Evolutionary conservation across 1,140 invertebrate species (phyloP).

Genomic region (Drosophila melanica): DNA sequence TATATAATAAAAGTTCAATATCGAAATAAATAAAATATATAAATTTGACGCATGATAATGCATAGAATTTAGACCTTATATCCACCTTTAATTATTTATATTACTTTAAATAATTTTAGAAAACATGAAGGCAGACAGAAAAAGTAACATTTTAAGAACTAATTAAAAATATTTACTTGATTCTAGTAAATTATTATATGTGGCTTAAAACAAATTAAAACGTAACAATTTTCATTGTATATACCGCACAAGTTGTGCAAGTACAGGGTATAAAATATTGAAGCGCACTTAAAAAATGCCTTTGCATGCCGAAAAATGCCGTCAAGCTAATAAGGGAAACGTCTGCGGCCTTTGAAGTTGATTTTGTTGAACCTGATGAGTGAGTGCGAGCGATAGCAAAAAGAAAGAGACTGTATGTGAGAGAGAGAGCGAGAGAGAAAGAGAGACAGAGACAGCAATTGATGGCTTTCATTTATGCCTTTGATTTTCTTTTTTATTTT

Average conservation of each 20-base stretch:
- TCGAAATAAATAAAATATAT: neutral
- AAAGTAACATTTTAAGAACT: no score
- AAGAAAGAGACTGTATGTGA: neutral
- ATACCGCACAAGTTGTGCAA: slow-evolving; percentile 8
- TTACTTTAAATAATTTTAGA: no score
- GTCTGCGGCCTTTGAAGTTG: slow-evolving; percentile 68
- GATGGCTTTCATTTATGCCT: slow-evolving; percentile 31
- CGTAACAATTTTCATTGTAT: no score
- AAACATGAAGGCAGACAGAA: no score
- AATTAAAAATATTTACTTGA: no score
- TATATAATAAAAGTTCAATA: no score
- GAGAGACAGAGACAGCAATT: slow-evolving; percentile 9
- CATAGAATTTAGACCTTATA: no score
- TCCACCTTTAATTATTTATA: no score
- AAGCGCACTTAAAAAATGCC: slow-evolving; percentile 69
- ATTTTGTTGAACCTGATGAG: slow-evolving; percentile 37
- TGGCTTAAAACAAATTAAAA: no score
- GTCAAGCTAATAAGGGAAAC: slow-evolving; percentile 69
- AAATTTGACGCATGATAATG: no score
- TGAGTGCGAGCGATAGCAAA: neutral
- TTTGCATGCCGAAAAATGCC: slow-evolving; percentile 73
- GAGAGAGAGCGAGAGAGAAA: slow-evolving; percentile 6
- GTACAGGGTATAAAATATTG: slow-evolving; percentile 41
- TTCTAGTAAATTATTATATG: no score
- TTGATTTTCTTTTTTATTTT: slow-evolving; percentile 17